Conservation (phyloP, 2,888 invertebrate species). For the Pristionchus mayeri region DNA sequence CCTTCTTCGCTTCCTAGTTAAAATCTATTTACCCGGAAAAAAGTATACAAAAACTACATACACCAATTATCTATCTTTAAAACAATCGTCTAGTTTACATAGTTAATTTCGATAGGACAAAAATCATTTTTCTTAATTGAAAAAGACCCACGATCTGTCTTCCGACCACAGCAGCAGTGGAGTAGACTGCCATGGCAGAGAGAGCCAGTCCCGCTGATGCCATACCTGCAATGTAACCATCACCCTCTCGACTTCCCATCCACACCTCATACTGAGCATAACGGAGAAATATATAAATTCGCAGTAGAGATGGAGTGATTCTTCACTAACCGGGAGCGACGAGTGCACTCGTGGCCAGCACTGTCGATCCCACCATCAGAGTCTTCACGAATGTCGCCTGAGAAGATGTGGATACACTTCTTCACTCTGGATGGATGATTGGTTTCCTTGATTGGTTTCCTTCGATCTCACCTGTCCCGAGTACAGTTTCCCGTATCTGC, state of each 20-base stretch:
- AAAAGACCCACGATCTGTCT: constrained; percentile 34
- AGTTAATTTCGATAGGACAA: neutral
- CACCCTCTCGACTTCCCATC: neutral
- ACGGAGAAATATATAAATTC: too few relatives aligned
- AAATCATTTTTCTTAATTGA: neutral
- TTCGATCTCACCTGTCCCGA: constrained; percentile 72
- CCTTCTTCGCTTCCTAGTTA: constrained; percentile 29
- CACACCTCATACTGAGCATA: too few relatives aligned
- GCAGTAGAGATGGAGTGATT: too few relatives aligned
- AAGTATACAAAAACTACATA: neutral
- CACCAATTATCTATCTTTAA: neutral
- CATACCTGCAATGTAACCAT: neutral
- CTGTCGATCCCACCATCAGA: constrained; percentile 18
- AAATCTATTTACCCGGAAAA: neutral
- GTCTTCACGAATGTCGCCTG: constrained; percentile 46
- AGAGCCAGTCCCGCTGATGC: neutral
- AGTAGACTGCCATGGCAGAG: constrained; percentile 25
- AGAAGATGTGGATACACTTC: neutral
- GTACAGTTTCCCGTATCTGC: constrained; percentile 75
- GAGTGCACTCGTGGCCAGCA: neutral
- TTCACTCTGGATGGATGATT: too few relatives aligned
- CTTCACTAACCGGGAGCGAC: constrained; percentile 3
- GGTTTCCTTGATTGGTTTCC: neutral
- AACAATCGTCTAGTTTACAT: neutral
- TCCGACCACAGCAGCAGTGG: constrained; percentile 20